phyloP scores from a whole-genome alignment of 2,888 invertebrate species.

The Troides aeacus region DNA sequence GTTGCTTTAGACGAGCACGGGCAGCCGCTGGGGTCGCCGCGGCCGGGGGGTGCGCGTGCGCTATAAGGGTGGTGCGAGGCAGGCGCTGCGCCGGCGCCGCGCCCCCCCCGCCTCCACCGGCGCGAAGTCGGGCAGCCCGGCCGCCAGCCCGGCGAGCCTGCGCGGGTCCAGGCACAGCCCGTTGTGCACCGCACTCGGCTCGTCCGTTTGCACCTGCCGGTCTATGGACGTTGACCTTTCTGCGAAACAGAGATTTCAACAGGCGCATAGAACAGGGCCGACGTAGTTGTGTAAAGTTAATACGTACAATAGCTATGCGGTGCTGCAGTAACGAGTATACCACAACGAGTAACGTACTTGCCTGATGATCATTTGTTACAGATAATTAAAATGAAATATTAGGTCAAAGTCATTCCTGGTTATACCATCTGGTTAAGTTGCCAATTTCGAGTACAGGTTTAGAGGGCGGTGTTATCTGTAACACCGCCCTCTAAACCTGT shows the following conservation, averaged over 20 bases:
- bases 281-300: too few relatives aligned
- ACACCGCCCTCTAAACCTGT: too few relatives aligned
- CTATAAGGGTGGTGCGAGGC: slow-evolving; percentile 17
- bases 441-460: too few relatives aligned
- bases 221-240: slow-evolving; percentile 55
- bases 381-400: too few relatives aligned
- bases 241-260: slow-evolving; percentile 30
- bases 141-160: slow-evolving; percentile 40
- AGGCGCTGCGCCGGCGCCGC: slow-evolving; percentile 28
- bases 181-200: slow-evolving; percentile 37
- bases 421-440: too few relatives aligned
- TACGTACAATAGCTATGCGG: too few relatives aligned
- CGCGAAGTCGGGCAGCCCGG: slow-evolving; percentile 37
- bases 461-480: too few relatives aligned
- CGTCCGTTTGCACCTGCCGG: slow-evolving; percentile 66
- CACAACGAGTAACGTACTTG: too few relatives aligned
- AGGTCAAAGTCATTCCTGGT: too few relatives aligned
- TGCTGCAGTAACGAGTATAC: too few relatives aligned
- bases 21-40: neutral
- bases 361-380: too few relatives aligned
- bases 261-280: too few relatives aligned
- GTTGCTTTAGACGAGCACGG: slow-evolving; percentile 12
- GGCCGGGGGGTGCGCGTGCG: neutral
- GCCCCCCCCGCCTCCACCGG: slow-evolving; percentile 25
- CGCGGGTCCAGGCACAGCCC: slow-evolving; percentile 47